phyloP scores from a whole-genome alignment of 1,140 invertebrate species.

The Hermetia illucens region DNA sequence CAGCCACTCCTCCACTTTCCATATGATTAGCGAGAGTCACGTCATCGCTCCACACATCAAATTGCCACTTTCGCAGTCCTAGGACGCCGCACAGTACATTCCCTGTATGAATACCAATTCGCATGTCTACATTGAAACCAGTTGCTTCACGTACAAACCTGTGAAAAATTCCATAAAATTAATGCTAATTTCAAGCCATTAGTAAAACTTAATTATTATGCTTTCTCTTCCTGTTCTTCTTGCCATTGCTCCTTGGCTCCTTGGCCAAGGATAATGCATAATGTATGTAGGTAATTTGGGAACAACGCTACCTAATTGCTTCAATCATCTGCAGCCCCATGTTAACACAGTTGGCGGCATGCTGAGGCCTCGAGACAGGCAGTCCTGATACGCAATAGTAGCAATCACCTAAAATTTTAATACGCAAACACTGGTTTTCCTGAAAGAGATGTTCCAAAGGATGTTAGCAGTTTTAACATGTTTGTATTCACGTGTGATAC shows the following conservation, averaged over 20 bases:
- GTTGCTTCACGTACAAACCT: constrained; percentile 79
- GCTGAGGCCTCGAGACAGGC: constrained; percentile 80
- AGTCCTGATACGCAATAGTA: constrained; percentile 94
- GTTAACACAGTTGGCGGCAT: constrained; percentile 89
- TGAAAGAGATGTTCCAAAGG: constrained; percentile 34
- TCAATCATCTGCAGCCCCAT: constrained; percentile 97
- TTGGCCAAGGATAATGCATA: too few species aligned
- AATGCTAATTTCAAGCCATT: too few species aligned
- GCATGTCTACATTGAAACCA: constrained; percentile 85
- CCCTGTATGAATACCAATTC: constrained; percentile 88
- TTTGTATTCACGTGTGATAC: too few species aligned
- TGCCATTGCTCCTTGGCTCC: too few species aligned
- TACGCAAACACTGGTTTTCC: constrained; percentile 91
- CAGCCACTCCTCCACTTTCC: constrained; percentile 89
- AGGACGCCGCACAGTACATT: constrained; percentile 93
- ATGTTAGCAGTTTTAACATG: too few species aligned
- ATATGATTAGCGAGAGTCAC: constrained; percentile 94
- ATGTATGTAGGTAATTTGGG: too few species aligned
- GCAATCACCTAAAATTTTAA: constrained; percentile 91
- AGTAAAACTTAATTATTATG: too few species aligned
- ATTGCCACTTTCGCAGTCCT: constrained; percentile 94
- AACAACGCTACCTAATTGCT: constrained; percentile 83
- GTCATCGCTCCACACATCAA: constrained; percentile 96
- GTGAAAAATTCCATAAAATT: constrained; percentile 15
- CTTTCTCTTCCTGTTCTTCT: too few species aligned